Percentiles rank a stretch among this genome's conserved stretches.
Evolutionary conservation across 2,888 invertebrate genomes (phyloP).

Genomic region (Rotaria macrura): DNA sequence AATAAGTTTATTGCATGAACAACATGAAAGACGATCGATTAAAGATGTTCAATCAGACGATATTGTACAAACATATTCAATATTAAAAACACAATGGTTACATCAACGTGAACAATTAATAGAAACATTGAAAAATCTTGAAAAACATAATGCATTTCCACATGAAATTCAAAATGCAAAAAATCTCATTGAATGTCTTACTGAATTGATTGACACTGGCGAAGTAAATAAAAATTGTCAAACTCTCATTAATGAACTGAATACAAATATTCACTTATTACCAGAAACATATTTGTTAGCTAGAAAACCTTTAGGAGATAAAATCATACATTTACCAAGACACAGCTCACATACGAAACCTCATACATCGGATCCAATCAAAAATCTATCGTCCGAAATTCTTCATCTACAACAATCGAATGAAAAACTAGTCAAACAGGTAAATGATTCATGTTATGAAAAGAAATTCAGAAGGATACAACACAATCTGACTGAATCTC

Average conservation of each 20-base stretch:
- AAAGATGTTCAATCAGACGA: neutral
- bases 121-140: neutral
- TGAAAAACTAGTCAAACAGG: neutral
- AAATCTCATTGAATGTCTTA: neutral
- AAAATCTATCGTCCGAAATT: neutral
- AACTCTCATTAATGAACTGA: neutral
- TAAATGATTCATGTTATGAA: neutral
- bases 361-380: neutral
- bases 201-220: slow-evolving; percentile 5
- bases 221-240: neutral
- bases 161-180: neutral
- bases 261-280: neutral
- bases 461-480: too few species aligned
- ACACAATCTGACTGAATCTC: too few species aligned
- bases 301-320: neutral
- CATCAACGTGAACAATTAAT: neutral
- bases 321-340: neutral
- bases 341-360: neutral
- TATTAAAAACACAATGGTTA: neutral
- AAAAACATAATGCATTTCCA: neutral
- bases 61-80: neutral
- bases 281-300: neutral
- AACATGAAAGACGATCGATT: neutral
- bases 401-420: neutral
- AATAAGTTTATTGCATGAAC: neutral